Evolutionary conservation across 2,888 invertebrate genomes (phyloP).

Genomic region (Oxycera nigricornis): DNA sequence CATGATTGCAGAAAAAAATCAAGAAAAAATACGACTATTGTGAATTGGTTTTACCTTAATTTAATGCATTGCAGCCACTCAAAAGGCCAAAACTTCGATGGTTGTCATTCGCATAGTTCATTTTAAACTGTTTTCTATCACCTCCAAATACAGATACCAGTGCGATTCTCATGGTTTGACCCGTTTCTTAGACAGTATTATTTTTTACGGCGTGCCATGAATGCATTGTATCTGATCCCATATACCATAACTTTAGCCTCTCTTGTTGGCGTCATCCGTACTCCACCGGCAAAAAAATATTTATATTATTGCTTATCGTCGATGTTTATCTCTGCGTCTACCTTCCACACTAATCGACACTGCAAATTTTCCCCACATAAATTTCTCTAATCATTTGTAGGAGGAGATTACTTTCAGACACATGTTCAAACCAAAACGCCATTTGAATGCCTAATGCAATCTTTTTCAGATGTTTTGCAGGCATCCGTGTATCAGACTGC

Average conservation of each 20-base stretch:
- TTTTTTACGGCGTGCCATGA: neutral
- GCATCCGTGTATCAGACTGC: neutral
- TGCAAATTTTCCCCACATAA: conserved; percentile 45
- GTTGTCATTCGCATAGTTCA: too few relatives aligned
- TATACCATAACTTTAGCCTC: conserved; percentile 17
- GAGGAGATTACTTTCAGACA: conserved; percentile 45
- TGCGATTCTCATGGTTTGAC: neutral
- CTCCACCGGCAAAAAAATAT: neutral
- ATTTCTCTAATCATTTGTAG: conserved; percentile 41
- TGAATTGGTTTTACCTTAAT: too few relatives aligned
- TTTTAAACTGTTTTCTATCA: too few relatives aligned
- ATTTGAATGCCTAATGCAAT: conserved; percentile 28
- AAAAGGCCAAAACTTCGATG: too few relatives aligned
- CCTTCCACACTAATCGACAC: neutral
- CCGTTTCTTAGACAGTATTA: neutral
- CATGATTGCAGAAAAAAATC: too few relatives aligned
- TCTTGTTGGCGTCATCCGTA: neutral
- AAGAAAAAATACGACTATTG: too few relatives aligned
- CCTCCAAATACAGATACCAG: too few relatives aligned
- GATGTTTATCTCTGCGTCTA: neutral
- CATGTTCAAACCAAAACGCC: conserved; percentile 37
- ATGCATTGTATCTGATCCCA: conserved; percentile 27
- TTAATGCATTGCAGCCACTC: too few relatives aligned
- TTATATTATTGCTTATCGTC: neutral
- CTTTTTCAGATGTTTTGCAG: conserved; percentile 1